Conservation (phyloP, 2,797 vertebrate genomes). For the Telmatherina bonti region DNA sequence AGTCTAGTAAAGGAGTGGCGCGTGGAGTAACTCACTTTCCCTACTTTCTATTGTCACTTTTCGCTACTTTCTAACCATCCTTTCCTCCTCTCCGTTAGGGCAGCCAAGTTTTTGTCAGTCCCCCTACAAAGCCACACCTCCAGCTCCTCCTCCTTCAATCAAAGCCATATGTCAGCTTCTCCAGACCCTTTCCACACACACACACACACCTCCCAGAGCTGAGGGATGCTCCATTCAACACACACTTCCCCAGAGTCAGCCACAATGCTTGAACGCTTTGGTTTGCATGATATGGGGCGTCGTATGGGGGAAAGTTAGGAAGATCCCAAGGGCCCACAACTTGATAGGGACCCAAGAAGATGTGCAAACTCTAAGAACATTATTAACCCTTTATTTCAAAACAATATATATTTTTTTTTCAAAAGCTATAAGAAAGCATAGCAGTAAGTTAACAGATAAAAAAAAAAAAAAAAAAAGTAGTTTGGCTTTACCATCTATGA, state of each 20-base stretch:
- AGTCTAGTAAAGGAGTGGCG: too few species aligned
- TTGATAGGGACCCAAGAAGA: too few species aligned
- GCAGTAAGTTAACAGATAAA: too few species aligned
- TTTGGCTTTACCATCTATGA: too few species aligned
- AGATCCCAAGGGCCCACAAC: too few species aligned
- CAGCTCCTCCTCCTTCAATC: slow-evolving; percentile 55
- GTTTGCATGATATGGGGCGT: too few species aligned
- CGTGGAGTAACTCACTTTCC: neutral
- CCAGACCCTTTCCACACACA: slow-evolving; percentile 5
- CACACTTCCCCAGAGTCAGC: neutral
- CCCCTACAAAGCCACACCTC: slow-evolving; percentile 48
- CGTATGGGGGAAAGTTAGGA: too few species aligned
- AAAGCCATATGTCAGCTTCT: slow-evolving; percentile 42
- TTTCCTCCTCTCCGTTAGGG: slow-evolving; percentile 5
- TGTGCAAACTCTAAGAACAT: too few species aligned
- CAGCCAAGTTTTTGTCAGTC: slow-evolving; percentile 15
- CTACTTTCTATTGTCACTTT: neutral
- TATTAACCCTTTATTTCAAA: too few species aligned
- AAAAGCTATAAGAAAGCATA: too few species aligned
- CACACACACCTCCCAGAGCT: slow-evolving; percentile 19
- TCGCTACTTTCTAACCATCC: slow-evolving; percentile 36
- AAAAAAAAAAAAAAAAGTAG: too few species aligned
- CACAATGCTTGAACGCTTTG: neutral
- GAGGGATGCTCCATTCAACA: neutral
- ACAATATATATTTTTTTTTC: too few species aligned